These are phyloP conservation scores for Telmatochromis brichardi DNA, from an alignment of 2,113 vertebrate species.

Conservation along the genomic window DNA sequence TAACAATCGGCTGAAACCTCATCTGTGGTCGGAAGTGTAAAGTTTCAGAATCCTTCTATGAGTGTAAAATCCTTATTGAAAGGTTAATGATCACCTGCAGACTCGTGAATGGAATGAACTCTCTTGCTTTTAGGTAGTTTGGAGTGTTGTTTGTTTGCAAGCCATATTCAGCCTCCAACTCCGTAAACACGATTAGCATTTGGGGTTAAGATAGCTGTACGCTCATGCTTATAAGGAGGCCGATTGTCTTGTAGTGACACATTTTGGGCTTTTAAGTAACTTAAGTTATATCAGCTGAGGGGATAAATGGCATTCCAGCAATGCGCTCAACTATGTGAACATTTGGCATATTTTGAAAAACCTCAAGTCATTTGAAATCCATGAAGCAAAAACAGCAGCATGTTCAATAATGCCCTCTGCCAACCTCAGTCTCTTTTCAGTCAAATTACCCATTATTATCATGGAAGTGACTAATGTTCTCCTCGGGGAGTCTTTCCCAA, in stretches of 20 bases:
- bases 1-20: background rate
- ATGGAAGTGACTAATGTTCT: conserved; percentile 49
- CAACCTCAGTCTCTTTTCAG: conserved; percentile 21
- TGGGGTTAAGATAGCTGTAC: background rate
- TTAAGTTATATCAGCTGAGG: background rate
- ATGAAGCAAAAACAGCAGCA: background rate
- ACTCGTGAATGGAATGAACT: background rate
- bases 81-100: background rate
- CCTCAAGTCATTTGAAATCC: background rate
- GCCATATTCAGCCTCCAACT: background rate
- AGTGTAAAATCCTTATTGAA: background rate
- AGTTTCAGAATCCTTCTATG: background rate
- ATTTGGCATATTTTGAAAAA: background rate
- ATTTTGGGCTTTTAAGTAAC: background rate
- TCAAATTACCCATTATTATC: conserved; percentile 36
- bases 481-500: conserved; percentile 19
- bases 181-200: conserved; percentile 3
- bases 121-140: background rate
- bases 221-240: background rate
- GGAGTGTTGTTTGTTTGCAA: background rate
- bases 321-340: background rate
- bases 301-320: background rate
- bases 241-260: background rate
- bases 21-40: background rate
- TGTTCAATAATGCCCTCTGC: conserved; percentile 17